phyloP scores from a whole-genome alignment of 2,113 vertebrate genomes.

The Stictonetta naevosa region DNA sequence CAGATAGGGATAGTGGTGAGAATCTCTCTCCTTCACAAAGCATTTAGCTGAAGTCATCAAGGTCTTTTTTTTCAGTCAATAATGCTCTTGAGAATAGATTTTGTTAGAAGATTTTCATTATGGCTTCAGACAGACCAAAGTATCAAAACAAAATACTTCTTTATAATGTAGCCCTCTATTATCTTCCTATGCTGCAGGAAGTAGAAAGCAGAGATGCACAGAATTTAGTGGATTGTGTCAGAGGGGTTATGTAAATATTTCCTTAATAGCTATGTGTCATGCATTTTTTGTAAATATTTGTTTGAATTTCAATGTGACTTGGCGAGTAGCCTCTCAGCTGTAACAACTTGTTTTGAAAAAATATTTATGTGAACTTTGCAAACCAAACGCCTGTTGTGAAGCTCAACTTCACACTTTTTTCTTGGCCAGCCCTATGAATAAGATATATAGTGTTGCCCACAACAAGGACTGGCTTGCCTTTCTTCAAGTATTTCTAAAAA shows the following conservation, averaged over 20 bases:
- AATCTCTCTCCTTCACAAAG: neutral
- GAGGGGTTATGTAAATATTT: slow-evolving; percentile 14
- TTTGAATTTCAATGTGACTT: neutral
- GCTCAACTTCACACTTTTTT: neutral
- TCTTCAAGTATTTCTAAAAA: neutral
- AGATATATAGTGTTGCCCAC: neutral
- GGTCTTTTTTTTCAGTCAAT: neutral
- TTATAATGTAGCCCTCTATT: neutral
- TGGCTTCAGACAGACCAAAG: neutral
- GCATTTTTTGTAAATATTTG: slow-evolving; percentile 7
- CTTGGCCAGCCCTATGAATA: neutral
- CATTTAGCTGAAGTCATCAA: neutral
- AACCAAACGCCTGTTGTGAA: neutral
- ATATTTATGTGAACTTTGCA: slow-evolving; percentile 37
- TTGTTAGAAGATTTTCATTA: neutral
- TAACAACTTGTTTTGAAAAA: neutral
- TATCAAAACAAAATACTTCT: neutral
- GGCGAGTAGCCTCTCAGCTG: neutral
- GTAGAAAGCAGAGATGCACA: neutral
- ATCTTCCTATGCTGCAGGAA: neutral
- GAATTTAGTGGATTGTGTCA: neutral
- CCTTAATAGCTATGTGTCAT: neutral
- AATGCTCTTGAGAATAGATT: neutral
- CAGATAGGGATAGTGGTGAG: neutral
- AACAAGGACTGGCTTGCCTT: neutral